Evolutionary conservation across 2,888 invertebrate species (phyloP), one percentile per base, ranked within the genome.

Genomic region (Drosophila anomelani): DNA sequence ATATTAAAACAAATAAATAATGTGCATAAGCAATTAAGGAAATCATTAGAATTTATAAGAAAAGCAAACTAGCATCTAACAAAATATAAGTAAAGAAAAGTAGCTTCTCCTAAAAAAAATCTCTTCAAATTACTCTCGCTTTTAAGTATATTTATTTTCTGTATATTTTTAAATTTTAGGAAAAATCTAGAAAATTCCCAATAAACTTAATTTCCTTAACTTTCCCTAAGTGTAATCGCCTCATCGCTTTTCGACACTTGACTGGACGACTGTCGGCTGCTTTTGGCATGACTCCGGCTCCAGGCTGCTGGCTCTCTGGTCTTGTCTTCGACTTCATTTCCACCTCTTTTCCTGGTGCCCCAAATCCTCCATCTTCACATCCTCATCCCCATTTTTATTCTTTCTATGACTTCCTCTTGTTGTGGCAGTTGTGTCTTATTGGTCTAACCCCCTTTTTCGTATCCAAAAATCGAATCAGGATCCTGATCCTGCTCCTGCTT

Each of bases 401-500:
- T 32, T 32, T 49, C n/a, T 10, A 38, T 32, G 34, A 34, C 46
- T 29, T 29, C 29, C 29, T 62, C 62, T 58, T 64, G 57, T 41
- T 56, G 67, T 41, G 56, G 53, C 76, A 60, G 64, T 81, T 78
- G 71, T 78, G 76, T 78, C 61, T 79, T 70, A 81, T 80, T 73
- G 69, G 64, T 55, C 36, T 46, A 57, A 64, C 9, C 15, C 23
- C 44, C 44, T 23, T 9, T 23, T 38, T 29, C 38, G 15, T 10
- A 15, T 17, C 32, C 36, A 8, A n/a, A 41, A n/a, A 12, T 36
- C 32, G 47, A 36, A 13, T n/a, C 12, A 34, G 39, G 41, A 29
- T 49, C n/a, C 36, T 6, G 17, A 23, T 58, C 23, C 23, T 23
- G 23, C 23, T 20, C 43, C 29, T 60, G 10, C 13, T 20, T 0